A percentile compares a stretch with the other conserved stretches of the same genome.
Evolutionary conservation across 2,113 vertebrate species (phyloP).

Genomic region (Scomber colias): DNA sequence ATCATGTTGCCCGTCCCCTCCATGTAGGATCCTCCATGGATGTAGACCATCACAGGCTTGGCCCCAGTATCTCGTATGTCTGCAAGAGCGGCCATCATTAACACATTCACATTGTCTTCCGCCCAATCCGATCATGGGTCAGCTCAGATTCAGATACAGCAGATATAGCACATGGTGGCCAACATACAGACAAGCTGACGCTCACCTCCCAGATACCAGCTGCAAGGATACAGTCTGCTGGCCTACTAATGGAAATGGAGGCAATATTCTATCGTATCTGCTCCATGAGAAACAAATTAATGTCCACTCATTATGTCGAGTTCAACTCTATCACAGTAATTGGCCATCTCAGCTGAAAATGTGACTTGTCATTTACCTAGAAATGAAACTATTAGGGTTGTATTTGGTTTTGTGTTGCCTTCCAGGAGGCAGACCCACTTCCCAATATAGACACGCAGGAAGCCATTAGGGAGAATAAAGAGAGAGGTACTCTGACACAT

Average conservation of each 20-base stretch:
- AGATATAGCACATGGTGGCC: slow-evolving; percentile 56
- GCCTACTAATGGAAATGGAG: slow-evolving; percentile 38
- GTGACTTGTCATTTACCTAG: slow-evolving; percentile 51
- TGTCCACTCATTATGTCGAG: slow-evolving; percentile 56
- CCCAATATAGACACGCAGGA: slow-evolving; percentile 71
- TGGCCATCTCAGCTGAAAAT: slow-evolving; percentile 55
- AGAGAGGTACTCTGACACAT: slow-evolving; percentile 75
- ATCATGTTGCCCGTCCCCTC: slow-evolving; percentile 99
- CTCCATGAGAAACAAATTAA: slow-evolving; percentile 61
- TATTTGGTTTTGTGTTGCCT: slow-evolving; percentile 55
- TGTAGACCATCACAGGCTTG: slow-evolving; percentile 99
- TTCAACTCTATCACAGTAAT: slow-evolving; percentile 61
- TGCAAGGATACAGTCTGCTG: slow-evolving; percentile 40
- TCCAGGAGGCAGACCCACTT: slow-evolving; percentile 57
- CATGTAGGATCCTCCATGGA: slow-evolving; percentile 99
- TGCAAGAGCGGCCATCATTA: slow-evolving; percentile 91
- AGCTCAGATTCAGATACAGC: slow-evolving; percentile 73
- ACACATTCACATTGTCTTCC: slow-evolving; percentile 81
- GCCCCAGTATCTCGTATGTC: slow-evolving; percentile 99
- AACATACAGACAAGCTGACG: slow-evolving; percentile 74
- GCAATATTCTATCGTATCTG: slow-evolving; percentile 47
- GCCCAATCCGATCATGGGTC: slow-evolving; percentile 72
- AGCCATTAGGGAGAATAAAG: slow-evolving; percentile 75
- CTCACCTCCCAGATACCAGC: slow-evolving; percentile 86
- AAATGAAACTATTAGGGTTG: slow-evolving; percentile 47